Conservation (phyloP, 1,140 invertebrate species). For the Bathynomus jamesi region DNA sequence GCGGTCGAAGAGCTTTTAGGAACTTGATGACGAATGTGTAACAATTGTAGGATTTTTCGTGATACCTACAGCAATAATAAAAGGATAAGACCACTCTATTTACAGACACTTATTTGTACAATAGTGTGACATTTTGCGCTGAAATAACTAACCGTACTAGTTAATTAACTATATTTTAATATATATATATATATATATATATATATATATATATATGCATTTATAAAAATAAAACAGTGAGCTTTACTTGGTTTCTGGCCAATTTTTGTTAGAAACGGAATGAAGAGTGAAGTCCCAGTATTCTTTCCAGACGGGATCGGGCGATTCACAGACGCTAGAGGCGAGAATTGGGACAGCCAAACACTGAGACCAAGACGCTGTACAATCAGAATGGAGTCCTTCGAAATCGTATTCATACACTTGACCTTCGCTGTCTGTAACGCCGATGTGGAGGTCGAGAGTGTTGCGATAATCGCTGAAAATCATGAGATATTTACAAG, state of each 20-base stretch:
- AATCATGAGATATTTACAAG: neutral
- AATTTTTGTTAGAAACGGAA: constrained; percentile 51
- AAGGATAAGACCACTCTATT: neutral
- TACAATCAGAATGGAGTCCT: constrained; percentile 53
- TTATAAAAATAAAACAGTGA: neutral
- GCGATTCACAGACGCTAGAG: constrained; percentile 44
- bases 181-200: constrained; percentile 3
- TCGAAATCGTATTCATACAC: constrained; percentile 68
- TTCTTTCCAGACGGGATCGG: constrained; percentile 57
- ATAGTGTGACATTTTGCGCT: too few relatives aligned
- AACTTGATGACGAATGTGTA: constrained; percentile 71
- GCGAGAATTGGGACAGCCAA: constrained; percentile 55
- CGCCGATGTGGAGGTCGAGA: constrained; percentile 70
- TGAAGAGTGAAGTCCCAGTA: constrained; percentile 65
- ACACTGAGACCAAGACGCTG: constrained; percentile 60
- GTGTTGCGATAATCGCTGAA: constrained; percentile 51
- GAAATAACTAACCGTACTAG: too few relatives aligned
- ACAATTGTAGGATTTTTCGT: constrained; percentile 65
- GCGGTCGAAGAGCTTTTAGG: constrained; percentile 50
- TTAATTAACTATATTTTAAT: too few relatives aligned
- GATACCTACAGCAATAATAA: constrained; percentile 48
- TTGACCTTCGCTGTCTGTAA: constrained; percentile 62
- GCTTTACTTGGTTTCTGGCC: neutral
- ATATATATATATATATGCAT: neutral
- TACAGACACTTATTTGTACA: neutral